These are phyloP conservation scores for Triplophysa bombifrons DNA, from an alignment of 2,797 vertebrate species.

Conservation along the genomic window DNA sequence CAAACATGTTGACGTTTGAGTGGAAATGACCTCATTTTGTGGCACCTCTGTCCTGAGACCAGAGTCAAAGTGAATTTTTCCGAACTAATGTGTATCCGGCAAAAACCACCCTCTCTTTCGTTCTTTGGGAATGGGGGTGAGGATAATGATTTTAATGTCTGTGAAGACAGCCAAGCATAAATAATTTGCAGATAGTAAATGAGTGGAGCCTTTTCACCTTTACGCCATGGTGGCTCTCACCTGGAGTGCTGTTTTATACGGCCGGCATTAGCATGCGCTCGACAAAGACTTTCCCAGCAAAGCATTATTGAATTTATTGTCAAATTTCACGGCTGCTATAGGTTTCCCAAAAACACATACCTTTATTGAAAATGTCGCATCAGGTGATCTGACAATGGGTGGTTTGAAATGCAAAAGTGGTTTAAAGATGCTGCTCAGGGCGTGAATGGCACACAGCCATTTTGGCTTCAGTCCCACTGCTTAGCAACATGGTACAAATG, in stretches of 20 bases:
- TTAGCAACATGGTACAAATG: constrained; percentile 32
- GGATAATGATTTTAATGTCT: constrained; percentile 11
- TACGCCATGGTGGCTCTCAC: background rate
- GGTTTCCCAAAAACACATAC: background rate
- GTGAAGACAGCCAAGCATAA: constrained; percentile 16
- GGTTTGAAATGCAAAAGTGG: constrained; percentile 8
- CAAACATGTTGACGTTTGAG: constrained; percentile 24
- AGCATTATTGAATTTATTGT: background rate
- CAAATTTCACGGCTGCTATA: background rate
- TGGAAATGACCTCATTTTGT: constrained; percentile 47
- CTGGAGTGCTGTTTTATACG: background rate
- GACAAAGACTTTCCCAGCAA: background rate
- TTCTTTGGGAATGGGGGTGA: background rate
- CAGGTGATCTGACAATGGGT: background rate
- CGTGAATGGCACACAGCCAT: constrained; percentile 15
- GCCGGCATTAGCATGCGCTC: background rate
- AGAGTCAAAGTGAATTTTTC: constrained; percentile 1
- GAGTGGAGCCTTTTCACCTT: background rate
- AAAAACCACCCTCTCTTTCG: background rate
- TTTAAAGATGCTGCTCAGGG: background rate
- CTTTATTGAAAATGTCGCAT: background rate
- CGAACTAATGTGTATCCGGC: background rate
- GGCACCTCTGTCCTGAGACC: constrained; percentile 18
- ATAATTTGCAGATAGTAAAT: constrained; percentile 27
- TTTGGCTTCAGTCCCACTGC: constrained; percentile 16